These are phyloP conservation scores for Eremophila alpestris DNA, from an alignment of 2,797 vertebrate genomes.

Conservation along the genomic window DNA sequence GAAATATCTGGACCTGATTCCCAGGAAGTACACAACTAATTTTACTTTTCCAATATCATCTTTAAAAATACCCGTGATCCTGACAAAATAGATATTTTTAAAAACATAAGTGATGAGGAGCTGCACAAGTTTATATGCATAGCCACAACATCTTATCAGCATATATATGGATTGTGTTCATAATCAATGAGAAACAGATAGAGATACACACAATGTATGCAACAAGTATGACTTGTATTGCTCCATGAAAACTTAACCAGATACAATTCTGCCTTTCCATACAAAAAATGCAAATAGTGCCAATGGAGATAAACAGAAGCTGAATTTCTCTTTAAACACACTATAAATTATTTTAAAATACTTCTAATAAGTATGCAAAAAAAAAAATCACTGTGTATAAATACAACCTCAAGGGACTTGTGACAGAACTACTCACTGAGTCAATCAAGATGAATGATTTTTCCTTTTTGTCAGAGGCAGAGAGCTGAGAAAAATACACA, in stretches of 20 bases:
- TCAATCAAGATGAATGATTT: slow-evolving; percentile 83
- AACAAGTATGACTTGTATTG: neutral
- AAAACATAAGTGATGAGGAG: neutral
- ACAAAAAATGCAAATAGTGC: neutral
- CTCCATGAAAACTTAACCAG: neutral
- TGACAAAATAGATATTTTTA: neutral
- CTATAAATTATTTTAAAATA: neutral
- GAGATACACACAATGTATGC: neutral
- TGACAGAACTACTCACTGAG: slow-evolving; percentile 81
- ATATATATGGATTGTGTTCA: neutral
- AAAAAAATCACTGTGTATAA: neutral
- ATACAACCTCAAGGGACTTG: neutral
- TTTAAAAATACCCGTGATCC: neutral
- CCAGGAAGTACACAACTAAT: neutral
- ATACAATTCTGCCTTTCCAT: neutral
- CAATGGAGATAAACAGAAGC: neutral
- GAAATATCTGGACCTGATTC: neutral
- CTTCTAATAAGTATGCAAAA: neutral
- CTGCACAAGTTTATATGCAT: neutral
- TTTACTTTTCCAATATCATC: neutral
- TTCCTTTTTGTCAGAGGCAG: slow-evolving; percentile 30
- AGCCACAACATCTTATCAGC: neutral
- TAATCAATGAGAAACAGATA: neutral
- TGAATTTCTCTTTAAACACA: neutral
- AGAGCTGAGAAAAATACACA: slow-evolving; percentile 77